These are phyloP conservation scores for honey bee (Apis mellifera) DNA, from an alignment of 1,140 invertebrate species.

Conservation along the genomic window Amel_HAv3.1 CM009931.2:26386501-26387000, in stretches of 20 bases:
- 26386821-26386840: slow-evolving; percentile 60
- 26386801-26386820: slow-evolving; percentile 60
- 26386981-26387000: slow-evolving; percentile 12
- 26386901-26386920: slow-evolving; percentile 9
- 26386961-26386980: slow-evolving; percentile 38
- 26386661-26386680: slow-evolving; percentile 18
- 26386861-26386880: slow-evolving; percentile 27
- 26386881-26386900: background rate
- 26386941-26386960: slow-evolving; percentile 72
- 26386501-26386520: no score
- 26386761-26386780: slow-evolving; percentile 15
- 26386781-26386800: slow-evolving; percentile 47
- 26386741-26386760: slow-evolving; percentile 40
- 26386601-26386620: background rate
- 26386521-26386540: background rate
- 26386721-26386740: slow-evolving; percentile 32
- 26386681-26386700: background rate
- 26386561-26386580: slow-evolving; percentile 36
- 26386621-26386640: background rate
- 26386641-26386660: slow-evolving; percentile 12
- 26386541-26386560: background rate
- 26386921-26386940: slow-evolving; percentile 59
- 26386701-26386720: background rate
- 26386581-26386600: background rate
- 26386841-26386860: slow-evolving; percentile 34